These are phyloP conservation scores for Mesorhabditis sp. DNA, from an alignment of 2,888 invertebrate genomes.

Conservation along the genomic window DNA sequence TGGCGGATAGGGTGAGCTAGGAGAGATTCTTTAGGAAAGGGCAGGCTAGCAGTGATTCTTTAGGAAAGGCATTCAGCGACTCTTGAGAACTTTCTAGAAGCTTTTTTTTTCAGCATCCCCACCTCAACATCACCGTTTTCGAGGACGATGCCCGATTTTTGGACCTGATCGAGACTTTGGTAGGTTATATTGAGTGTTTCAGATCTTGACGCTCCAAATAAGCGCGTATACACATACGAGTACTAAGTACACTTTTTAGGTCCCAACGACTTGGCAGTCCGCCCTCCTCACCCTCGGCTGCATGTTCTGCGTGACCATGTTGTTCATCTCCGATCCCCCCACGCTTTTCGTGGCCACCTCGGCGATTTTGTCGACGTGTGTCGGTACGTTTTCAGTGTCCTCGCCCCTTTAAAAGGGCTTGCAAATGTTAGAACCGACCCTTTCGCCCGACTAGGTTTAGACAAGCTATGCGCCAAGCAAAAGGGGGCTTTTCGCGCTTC, in stretches of 20 bases:
- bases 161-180: constrained; percentile 47
- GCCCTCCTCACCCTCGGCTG: constrained; percentile 50
- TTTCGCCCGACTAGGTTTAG: too few relatives aligned
- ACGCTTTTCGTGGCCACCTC: constrained; percentile 50
- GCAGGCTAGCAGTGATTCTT: too few relatives aligned
- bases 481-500: not conserved
- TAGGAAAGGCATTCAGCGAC: too few relatives aligned
- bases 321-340: constrained; percentile 53
- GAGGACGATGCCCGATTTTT: constrained; percentile 55
- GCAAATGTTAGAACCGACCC: too few relatives aligned
- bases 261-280: constrained; percentile 48
- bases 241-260: constrained; percentile 18
- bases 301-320: constrained; percentile 51
- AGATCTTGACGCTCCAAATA: not conserved
- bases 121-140: constrained; percentile 46
- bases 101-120: constrained; percentile 36
- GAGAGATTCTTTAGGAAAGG: not conserved
- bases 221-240: not conserved
- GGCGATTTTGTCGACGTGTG: constrained; percentile 49
- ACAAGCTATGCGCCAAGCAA: not conserved
- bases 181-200: not conserved
- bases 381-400: constrained; percentile 51
- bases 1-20: constrained; percentile 34
- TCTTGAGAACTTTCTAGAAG: not conserved
- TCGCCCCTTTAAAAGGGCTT: constrained; percentile 19